phyloP scores from a whole-genome alignment of 35 echinoderm and acorn worm genomes.

The Strongylocentrotus purpuratus region DNA sequence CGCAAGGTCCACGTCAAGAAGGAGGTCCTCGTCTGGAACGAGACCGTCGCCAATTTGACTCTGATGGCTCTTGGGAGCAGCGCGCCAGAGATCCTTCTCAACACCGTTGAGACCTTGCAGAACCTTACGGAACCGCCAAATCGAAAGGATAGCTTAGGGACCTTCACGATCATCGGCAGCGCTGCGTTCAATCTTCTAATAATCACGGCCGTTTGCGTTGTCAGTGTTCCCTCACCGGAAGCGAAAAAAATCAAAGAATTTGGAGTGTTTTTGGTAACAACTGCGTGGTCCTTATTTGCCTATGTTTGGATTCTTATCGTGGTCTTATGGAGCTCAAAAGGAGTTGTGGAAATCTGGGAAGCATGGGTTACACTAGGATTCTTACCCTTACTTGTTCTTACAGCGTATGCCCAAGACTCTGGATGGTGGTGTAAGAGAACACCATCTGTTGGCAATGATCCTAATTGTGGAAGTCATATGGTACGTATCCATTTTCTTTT shows the following conservation, averaged over 20 bases:
- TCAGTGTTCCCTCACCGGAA: slow-evolving; percentile 78
- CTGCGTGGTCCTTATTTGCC: slow-evolving; percentile 96
- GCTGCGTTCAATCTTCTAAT: slow-evolving; percentile 94
- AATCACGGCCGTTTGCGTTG: slow-evolving; percentile 89
- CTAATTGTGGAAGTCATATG: slow-evolving; percentile 69
- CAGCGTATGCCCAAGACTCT: slow-evolving; percentile 90
- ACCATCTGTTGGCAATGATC: slow-evolving; percentile 43
- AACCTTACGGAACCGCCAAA: slow-evolving; percentile 39
- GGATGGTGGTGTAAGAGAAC: slow-evolving; percentile 91
- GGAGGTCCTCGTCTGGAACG: slow-evolving; percentile 94
- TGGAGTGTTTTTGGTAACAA: slow-evolving; percentile 92
- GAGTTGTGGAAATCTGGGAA: slow-evolving; percentile 75
- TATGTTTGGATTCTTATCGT: slow-evolving; percentile 94
- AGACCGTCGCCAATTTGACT: slow-evolving; percentile 92
- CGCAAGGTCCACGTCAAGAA: slow-evolving; percentile 77
- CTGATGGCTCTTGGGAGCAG: slow-evolving; percentile 98
- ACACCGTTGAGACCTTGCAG: slow-evolving; percentile 66
- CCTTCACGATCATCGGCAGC: slow-evolving; percentile 97
- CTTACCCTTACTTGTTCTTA: slow-evolving; percentile 80
- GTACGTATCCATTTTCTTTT: slow-evolving; percentile 59
- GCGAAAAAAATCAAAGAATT: slow-evolving; percentile 88
- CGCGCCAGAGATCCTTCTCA: slow-evolving; percentile 91
- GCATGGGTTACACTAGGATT: slow-evolving; percentile 90
- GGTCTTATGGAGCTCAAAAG: slow-evolving; percentile 64
- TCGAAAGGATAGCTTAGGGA: slow-evolving; percentile 80